Evolutionary conservation across 2,113 vertebrate species (phyloP).

Genomic region (Brachyistius frenatus): DNA sequence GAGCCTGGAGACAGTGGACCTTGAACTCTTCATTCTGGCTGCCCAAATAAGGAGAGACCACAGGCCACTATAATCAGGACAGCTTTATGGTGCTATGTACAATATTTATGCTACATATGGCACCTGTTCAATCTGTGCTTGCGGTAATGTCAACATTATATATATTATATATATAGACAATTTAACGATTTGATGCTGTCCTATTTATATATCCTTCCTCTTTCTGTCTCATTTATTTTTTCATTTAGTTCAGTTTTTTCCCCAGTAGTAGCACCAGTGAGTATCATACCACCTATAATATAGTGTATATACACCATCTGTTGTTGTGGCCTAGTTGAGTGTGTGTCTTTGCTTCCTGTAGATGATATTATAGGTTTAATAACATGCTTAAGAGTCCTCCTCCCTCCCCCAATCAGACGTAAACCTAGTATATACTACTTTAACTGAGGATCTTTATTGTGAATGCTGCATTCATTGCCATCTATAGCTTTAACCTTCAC

Average conservation of each 20-base stretch:
- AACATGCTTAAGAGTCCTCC: too few relatives aligned
- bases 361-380: too few relatives aligned
- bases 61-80: slow-evolving; percentile 1
- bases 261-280: too few relatives aligned
- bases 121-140: neutral
- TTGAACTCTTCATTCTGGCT: slow-evolving; percentile 8
- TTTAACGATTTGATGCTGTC: neutral
- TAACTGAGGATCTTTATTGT: too few relatives aligned
- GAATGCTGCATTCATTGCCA: too few relatives aligned
- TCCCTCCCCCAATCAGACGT: too few relatives aligned
- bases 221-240: neutral
- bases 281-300: too few relatives aligned
- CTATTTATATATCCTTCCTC: neutral
- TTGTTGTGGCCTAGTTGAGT: neutral
- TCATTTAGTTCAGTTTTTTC: neutral
- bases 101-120: slow-evolving; percentile 22
- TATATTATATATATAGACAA: neutral
- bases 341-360: neutral
- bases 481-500: too few relatives aligned
- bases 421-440: too few relatives aligned
- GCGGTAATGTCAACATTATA: slow-evolving; percentile 13
- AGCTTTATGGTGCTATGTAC: slow-evolving; percentile 23
- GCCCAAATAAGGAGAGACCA: slow-evolving; percentile 61
- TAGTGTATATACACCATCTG: too few relatives aligned
- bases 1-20: neutral